Evolutionary conservation across 1,140 invertebrate genomes (phyloP), one percentile per base, ranked within the genome.

Genomic region (Drosophila sp.): DNA sequence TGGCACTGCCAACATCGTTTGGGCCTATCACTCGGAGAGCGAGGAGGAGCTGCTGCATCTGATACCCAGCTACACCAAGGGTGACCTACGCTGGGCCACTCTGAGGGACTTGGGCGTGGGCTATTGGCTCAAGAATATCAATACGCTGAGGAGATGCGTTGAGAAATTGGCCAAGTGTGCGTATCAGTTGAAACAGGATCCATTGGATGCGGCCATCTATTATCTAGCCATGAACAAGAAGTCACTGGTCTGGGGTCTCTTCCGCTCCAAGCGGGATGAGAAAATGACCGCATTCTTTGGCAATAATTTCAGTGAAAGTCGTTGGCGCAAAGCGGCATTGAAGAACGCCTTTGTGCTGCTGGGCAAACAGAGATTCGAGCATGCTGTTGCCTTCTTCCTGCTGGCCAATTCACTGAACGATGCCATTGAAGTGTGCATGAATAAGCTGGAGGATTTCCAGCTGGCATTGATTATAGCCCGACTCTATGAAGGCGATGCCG

Each of bases 171-270:
- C 98, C 0, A 98, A 98, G 92, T 95, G 96, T 11, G 95, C 97
- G 0, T 99, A 97, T 92, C 97, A 98, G 92, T 91, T 93, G 0
- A 96, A 97, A 29, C 96, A 98, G 92, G 97, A 99, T 92, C 99
- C 99, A 0, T 94, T 99, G 87, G 99, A 99, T 92, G 98, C 99
- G 4, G 98, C 99, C 1, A 93, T 99, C 8, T 99, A 98, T 92
- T 99, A 99, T 92, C 92, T 99, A 54, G 98, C 99, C 4, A 98
- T 99, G 98, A 98, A 97, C 91, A 99, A 99, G 93, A 99, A 99
- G 89, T 98, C 96, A 86, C 93, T 99, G 5, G 94, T 99, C 0
- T 99, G 98, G 96, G 98, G 98, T 3, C 92, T 99, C 4, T 99
- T 98, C 92, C 93, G 97, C 65, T 98, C 96, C 2, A 95, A 96